Evolutionary conservation across 1,140 invertebrate genomes (phyloP).

Genomic region (Calycopis cecrops): DNA sequence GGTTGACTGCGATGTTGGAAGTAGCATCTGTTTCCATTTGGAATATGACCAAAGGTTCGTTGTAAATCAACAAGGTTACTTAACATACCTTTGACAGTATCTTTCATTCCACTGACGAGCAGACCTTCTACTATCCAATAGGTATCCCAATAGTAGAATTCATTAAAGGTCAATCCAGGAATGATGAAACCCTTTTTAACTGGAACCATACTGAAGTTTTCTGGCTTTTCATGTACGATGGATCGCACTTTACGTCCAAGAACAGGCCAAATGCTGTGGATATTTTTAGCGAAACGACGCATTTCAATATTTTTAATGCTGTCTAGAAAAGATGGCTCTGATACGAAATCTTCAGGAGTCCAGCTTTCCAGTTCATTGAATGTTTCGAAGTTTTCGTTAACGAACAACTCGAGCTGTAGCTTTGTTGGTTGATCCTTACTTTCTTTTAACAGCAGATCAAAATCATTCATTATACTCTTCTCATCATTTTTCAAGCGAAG

Average conservation of each 20-base stretch:
- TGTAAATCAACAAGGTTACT: slow-evolving; percentile 83
- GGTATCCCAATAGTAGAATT: slow-evolving; percentile 93
- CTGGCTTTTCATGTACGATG: slow-evolving; percentile 78
- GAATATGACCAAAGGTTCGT: slow-evolving; percentile 81
- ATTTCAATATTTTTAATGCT: slow-evolving; percentile 79
- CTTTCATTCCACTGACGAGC: slow-evolving; percentile 82
- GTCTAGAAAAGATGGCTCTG: slow-evolving; percentile 77
- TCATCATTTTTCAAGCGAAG: slow-evolving; percentile 41
- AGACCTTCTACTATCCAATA: slow-evolving; percentile 92
- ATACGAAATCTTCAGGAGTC: slow-evolving; percentile 79
- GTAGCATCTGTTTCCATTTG: slow-evolving; percentile 88
- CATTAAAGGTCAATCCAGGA: slow-evolving; percentile 90
- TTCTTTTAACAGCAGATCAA: slow-evolving; percentile 78
- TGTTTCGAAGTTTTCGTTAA: slow-evolving; percentile 69
- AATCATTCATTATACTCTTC: slow-evolving; percentile 68
- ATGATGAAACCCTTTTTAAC: slow-evolving; percentile 88
- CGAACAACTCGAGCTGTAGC: slow-evolving; percentile 77
- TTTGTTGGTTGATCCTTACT: slow-evolving; percentile 74
- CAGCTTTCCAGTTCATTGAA: slow-evolving; percentile 75
- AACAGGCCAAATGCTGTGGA: slow-evolving; percentile 83
- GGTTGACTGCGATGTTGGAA: slow-evolving; percentile 87
- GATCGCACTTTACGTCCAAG: slow-evolving; percentile 81
- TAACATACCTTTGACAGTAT: slow-evolving; percentile 85
- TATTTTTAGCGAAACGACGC: slow-evolving; percentile 73
- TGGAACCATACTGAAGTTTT: slow-evolving; percentile 83